Base-by-base conservation (phyloP, 1,140 invertebrate species). In the Penaeus indicus region DNA sequence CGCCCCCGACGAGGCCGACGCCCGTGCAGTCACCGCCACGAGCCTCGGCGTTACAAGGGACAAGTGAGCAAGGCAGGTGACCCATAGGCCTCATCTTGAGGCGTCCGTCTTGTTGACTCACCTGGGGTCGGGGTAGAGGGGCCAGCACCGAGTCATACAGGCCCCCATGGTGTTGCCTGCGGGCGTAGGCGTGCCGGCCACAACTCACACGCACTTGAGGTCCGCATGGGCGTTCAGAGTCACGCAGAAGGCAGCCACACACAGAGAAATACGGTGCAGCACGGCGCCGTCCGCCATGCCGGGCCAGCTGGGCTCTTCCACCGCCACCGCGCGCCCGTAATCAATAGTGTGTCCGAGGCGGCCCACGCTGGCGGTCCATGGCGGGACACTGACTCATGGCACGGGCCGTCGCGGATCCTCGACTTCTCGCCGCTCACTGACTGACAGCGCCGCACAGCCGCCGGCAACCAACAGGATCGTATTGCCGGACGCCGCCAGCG, bases 341-440 rank as follows among this genome's bases (percentile, higher is more conserved):
- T 84, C 83, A 62, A 85, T 85, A 75, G 84, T 77, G 69, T 77
- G 84, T 77, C 69, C 84, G 84, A 85, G 69, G 7, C 69, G 62
- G 84, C 84, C 84, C 84, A 85, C 84, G 77, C 84, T 85, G 69
- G 69, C 84, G 84, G 84, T 54, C 84, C 67, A 67, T 85, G 84
- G 67, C 84, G 84, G 84, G 47, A 67, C 77, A 85, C 84, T 85
- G 84, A 85, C 84, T 85, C 84, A 85, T 85, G 32, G 84, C 62
- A 83, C 32, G 21, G 81, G 78, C 54, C 11, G 78, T 60, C 78
- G 47, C 78, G 78, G 78, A 54, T 10, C 54, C 54, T 54, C 54
- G 54, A 54, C 54, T 54, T 54, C 54, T 54, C 54, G 54, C 54
- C 10, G 54, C 54, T 54, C 54, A 54, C 54, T 54, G 54, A 54